Conservation (phyloP, 2,797 vertebrate species). For the Moxostoma hubbsi region DNA sequence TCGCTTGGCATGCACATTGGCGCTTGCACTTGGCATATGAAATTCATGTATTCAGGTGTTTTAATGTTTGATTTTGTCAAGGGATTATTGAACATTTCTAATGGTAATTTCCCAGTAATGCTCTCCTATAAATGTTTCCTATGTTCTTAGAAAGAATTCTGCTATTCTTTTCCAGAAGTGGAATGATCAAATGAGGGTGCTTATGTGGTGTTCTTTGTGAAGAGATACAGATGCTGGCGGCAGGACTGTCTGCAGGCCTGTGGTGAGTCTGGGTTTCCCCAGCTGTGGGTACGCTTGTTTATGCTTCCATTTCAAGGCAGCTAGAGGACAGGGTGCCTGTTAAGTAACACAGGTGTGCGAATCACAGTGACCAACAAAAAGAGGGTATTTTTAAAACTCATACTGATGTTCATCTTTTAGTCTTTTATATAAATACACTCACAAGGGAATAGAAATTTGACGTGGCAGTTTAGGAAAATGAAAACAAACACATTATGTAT, state of each 20-base stretch:
- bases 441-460: slow-evolving; percentile 3
- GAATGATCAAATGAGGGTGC: slow-evolving; percentile 16
- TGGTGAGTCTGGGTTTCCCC: slow-evolving; percentile 59
- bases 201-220: slow-evolving; percentile 42
- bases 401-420: slow-evolving; percentile 37
- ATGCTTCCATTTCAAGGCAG: slow-evolving; percentile 62
- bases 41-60: slow-evolving; percentile 31
- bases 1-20: slow-evolving; percentile 16
- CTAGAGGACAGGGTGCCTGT: slow-evolving; percentile 48
- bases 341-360: slow-evolving; percentile 67
- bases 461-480: background rate
- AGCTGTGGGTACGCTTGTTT: slow-evolving; percentile 62
- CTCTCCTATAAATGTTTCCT: background rate
- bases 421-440: slow-evolving; percentile 17
- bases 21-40: background rate
- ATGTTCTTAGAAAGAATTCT: background rate
- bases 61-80: slow-evolving; percentile 24
- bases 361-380: slow-evolving; percentile 51
- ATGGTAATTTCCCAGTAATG: background rate
- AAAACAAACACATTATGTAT: background rate
- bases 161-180: slow-evolving; percentile 8
- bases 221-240: slow-evolving; percentile 50
- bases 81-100: slow-evolving; percentile 4
- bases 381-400: slow-evolving; percentile 49
- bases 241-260: slow-evolving; percentile 34